Conservation (phyloP, 2,113 vertebrate genomes). For the Takifugu flavidus region DNA sequence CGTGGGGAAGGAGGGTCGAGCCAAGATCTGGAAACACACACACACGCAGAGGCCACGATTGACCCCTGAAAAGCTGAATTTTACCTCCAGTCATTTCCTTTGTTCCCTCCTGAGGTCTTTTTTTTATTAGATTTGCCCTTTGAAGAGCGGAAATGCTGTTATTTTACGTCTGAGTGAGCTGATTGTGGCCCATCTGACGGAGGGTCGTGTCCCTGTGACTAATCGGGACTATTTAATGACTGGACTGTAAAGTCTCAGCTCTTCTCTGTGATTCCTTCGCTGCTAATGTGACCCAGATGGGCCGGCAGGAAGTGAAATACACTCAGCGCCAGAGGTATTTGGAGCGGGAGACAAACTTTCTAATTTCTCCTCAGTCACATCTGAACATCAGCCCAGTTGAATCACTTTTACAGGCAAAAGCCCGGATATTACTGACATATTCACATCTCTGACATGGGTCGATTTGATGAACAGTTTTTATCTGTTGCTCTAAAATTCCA, state of each 20-base stretch:
- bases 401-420: no score
- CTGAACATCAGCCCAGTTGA: no score
- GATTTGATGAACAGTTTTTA: background rate
- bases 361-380: no score
- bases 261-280: constrained; percentile 59
- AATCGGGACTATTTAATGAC: constrained; percentile 48
- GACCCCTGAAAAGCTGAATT: constrained; percentile 11
- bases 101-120: constrained; percentile 41
- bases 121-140: no score
- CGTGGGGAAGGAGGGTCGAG: constrained; percentile 17
- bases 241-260: constrained; percentile 65
- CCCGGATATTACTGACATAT: constrained; percentile 32
- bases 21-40: constrained; percentile 23
- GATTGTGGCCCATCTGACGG: constrained; percentile 1
- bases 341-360: no score
- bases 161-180: background rate
- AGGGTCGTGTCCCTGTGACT: constrained; percentile 36
- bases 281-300: constrained; percentile 73
- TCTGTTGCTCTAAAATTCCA: no score
- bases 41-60: constrained; percentile 25
- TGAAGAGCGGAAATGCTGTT: background rate
- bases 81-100: constrained; percentile 27
- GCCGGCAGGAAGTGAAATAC: constrained; percentile 55
- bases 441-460: constrained; percentile 23
- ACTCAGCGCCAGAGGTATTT: no score